A percentile compares a stretch with the other conserved stretches of the same genome.
These are phyloP conservation scores for Drosophila elegans DNA, from an alignment of 1,140 invertebrate genomes.

Conservation along the genomic window DNA sequence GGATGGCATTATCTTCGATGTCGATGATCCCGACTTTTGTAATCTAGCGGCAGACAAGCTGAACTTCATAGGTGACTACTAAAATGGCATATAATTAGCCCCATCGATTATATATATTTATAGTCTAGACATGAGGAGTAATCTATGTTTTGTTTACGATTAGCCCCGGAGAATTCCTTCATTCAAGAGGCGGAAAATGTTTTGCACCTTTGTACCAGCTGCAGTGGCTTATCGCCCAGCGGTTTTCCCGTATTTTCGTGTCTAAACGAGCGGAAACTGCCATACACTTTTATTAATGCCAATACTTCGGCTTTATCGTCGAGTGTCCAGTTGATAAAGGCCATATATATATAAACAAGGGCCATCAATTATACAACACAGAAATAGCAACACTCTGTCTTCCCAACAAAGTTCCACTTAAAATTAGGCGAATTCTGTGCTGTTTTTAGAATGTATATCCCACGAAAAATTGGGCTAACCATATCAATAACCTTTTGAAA, in stretches of 20 bases:
- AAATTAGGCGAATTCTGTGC: constrained; percentile 22
- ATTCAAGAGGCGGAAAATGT: constrained; percentile 15
- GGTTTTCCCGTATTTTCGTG: constrained; percentile 32
- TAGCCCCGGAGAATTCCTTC: constrained; percentile 4
- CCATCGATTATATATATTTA: constrained; percentile 38
- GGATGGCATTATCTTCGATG: constrained; percentile 80
- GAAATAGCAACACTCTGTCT: constrained; percentile 34
- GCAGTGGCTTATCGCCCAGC: constrained; percentile 52
- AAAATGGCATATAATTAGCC: constrained; percentile 36
- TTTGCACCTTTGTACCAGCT: constrained; percentile 38
- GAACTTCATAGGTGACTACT: constrained; percentile 69
- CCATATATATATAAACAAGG: constrained; percentile 14
- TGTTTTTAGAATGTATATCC: constrained; percentile 39
- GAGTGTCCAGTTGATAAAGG: constrained; percentile 40
- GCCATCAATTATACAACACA: constrained; percentile 63
- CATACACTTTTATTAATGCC: constrained; percentile 71
- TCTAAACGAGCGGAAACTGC: constrained; percentile 63
- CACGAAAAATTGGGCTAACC: constrained; percentile 17
- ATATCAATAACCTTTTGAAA: constrained; percentile 46
- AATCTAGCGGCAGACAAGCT: constrained; percentile 55
- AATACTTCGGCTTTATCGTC: constrained; percentile 61
- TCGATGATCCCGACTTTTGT: constrained; percentile 84
- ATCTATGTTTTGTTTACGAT: constrained; percentile 50
- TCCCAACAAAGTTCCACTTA: constrained; percentile 6
- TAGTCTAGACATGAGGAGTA: constrained; percentile 46